phyloP scores from a whole-genome alignment of 2,888 invertebrate species.

The Escarpia spicata region DNA sequence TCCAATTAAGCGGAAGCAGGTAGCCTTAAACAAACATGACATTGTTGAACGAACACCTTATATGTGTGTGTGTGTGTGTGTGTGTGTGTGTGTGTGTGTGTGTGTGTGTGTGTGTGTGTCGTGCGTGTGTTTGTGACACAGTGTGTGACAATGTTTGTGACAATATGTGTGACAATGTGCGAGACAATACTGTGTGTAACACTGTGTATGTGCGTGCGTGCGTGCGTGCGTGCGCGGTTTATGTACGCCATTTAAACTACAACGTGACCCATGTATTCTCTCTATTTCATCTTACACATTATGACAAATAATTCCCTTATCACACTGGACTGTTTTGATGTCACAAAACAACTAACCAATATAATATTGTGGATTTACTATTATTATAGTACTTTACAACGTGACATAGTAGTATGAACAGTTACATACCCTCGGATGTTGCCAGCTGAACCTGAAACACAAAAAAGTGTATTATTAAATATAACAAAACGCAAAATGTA shows the following conservation, averaged over 20 bases:
- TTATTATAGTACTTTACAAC: not conserved
- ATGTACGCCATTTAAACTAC: not conserved
- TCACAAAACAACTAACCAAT: too few relatives aligned
- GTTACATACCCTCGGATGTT: not conserved
- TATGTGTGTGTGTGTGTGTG: not conserved
- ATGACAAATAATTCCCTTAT: too few relatives aligned
- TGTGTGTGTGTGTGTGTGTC: too few relatives aligned
- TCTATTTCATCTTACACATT: too few relatives aligned
- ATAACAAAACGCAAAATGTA: not conserved
- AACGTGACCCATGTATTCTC: too few relatives aligned
- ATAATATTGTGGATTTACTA: not conserved
- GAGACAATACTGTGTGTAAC: not conserved
- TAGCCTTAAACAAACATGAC: not conserved
- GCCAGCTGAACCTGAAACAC: conserved; percentile 3
- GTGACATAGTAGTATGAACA: not conserved
- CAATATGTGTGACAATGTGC: not conserved
- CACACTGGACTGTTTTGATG: too few relatives aligned
- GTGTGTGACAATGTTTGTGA: not conserved
- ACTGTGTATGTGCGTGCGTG: not conserved
- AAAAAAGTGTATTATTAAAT: not conserved
- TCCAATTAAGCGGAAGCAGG: not conserved
- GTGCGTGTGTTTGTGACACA: not conserved
- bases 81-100: too few relatives aligned
- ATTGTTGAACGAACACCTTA: not conserved
- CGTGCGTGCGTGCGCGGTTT: not conserved